Conservation (phyloP, 2,113 vertebrate species). For the Bucco capensis region DNA sequence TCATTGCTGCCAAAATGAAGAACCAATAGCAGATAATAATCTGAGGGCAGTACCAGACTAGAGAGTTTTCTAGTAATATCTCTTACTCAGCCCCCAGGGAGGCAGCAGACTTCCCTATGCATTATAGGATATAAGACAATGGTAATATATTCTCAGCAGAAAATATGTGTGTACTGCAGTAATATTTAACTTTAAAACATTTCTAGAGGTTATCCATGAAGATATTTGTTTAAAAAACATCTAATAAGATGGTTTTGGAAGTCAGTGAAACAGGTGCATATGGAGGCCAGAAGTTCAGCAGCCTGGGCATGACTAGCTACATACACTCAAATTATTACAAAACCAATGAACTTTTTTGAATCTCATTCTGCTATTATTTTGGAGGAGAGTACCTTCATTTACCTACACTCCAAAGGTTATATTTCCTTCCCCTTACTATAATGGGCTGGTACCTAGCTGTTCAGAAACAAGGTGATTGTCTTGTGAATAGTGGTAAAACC, state of each 20-base stretch:
- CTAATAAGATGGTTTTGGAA: neutral
- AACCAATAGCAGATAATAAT: too few species aligned
- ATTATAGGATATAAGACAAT: too few species aligned
- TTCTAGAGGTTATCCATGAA: neutral
- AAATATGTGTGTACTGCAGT: neutral
- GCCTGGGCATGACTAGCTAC: neutral
- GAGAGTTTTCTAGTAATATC: too few species aligned
- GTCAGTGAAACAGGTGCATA: neutral
- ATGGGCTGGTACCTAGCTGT: neutral
- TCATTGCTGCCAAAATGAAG: too few species aligned
- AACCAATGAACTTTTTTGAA: neutral
- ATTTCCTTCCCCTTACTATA: neutral
- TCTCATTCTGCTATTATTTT: neutral
- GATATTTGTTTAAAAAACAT: neutral
- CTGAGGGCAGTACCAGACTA: too few species aligned
- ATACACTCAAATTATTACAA: neutral
- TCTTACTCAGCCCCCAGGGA: too few species aligned
- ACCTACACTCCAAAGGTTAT: rapidly evolving
- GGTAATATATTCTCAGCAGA: neutral
- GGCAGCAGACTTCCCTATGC: too few species aligned
- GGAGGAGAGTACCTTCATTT: neutral
- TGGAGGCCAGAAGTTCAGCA: neutral
- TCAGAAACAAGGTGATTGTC: neutral
- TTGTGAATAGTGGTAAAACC: neutral
- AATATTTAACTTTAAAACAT: neutral